Evolutionary conservation across 2,797 vertebrate species (phyloP).

Genomic region (Lagocephalus sceleratus): DNA sequence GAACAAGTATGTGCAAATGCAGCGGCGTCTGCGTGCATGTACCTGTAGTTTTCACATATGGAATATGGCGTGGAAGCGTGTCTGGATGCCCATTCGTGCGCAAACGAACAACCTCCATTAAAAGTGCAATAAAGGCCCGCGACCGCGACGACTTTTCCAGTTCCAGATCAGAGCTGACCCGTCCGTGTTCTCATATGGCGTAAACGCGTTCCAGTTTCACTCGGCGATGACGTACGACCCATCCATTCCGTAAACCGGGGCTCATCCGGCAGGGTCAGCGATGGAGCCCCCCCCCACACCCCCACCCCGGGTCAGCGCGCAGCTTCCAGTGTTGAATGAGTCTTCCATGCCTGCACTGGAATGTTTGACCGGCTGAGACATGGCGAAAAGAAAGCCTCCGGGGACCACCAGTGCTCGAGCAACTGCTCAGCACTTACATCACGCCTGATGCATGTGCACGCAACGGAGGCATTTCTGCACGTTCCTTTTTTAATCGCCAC

Average conservation of each 20-base stretch:
- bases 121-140: background rate
- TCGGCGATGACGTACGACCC: slow-evolving; percentile 8
- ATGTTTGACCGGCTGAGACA: slow-evolving; percentile 45
- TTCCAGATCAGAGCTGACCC: background rate
- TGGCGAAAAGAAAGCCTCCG: slow-evolving; percentile 14
- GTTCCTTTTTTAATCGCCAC: too few species aligned
- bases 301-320: too few species aligned
- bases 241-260: background rate
- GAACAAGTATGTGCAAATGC: background rate
- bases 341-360: slow-evolving; percentile 43
- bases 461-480: too few species aligned
- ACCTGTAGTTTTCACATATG: background rate
- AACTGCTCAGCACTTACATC: slow-evolving; percentile 15
- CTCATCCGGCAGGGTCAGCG: slow-evolving; percentile 16
- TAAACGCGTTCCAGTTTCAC: slow-evolving; percentile 14
- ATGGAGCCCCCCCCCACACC: slow-evolving; percentile 5
- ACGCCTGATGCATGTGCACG: background rate
- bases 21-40: background rate
- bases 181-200: slow-evolving; percentile 3
- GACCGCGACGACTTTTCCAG: too few species aligned
- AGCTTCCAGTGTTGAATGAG: slow-evolving; percentile 19
- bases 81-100: background rate
- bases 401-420: slow-evolving; percentile 15
- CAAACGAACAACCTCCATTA: background rate
- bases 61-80: too few species aligned